Percentiles rank a stretch among this genome's conserved stretches.
Conservation (phyloP, 1,140 invertebrate species). For the Marisa cornuarietis region DNA sequence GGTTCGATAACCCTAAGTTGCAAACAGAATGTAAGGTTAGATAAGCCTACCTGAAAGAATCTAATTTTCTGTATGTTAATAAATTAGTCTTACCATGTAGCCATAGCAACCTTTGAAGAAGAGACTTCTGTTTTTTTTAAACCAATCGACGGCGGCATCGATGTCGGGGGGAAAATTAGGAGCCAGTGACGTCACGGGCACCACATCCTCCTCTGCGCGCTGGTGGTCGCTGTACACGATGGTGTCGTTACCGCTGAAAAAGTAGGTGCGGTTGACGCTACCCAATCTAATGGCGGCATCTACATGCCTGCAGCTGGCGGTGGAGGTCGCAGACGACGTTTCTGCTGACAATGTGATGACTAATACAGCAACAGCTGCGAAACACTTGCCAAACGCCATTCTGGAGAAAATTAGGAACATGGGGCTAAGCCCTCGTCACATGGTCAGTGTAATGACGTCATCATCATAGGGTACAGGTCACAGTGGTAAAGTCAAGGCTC, state of each 20-base stretch:
- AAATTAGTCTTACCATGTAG: not conserved
- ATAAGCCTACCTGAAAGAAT: too few relatives aligned
- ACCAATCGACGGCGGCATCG: constrained; percentile 11
- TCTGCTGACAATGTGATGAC: too few relatives aligned
- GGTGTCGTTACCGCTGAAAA: constrained; percentile 9
- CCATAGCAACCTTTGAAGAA: constrained; percentile 15
- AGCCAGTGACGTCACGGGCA: not conserved
- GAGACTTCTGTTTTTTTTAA: constrained; percentile 1
- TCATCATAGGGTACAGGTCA: too few relatives aligned
- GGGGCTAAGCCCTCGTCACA: too few relatives aligned
- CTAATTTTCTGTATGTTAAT: not conserved
- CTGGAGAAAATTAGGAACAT: too few relatives aligned
- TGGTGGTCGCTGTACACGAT: constrained; percentile 2
- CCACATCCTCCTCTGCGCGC: constrained; percentile 9
- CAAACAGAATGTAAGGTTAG: too few relatives aligned
- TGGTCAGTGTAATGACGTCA: too few relatives aligned
- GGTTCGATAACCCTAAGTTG: too few relatives aligned
- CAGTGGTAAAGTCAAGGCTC: too few relatives aligned
- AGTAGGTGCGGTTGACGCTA: constrained; percentile 12
- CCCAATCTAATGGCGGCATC: constrained; percentile 14
- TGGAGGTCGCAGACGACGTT: too few relatives aligned
- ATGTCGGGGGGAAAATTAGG: not conserved
- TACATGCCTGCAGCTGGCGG: not conserved
- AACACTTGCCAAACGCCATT: too few relatives aligned
- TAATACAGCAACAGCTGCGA: too few relatives aligned